Evolutionary conservation across 2,888 invertebrate genomes (phyloP), one percentile per base, ranked within the genome.

Genomic region (Nipponacmea schrenckii): DNA sequence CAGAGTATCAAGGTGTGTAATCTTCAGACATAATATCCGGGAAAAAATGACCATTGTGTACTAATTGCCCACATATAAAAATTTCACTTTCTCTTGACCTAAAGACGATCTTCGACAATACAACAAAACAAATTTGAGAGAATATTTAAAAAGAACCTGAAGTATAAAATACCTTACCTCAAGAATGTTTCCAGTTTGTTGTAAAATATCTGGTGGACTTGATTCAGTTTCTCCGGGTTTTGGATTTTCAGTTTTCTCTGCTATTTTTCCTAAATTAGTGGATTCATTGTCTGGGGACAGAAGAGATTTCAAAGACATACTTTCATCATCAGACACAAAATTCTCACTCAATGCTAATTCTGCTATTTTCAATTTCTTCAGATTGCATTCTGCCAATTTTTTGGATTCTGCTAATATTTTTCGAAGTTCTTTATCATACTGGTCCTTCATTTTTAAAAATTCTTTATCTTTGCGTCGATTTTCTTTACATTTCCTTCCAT

Each of bases 381-480:
- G 75, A 77, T 83, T 83, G n/a, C 79, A 82, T 62, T 82, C 74
- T 10, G 81, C 83, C 27, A 83, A 73, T 72, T 83, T 81, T 74
- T 82, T 83, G n/a, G 83, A 81, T 72, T 85, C 84, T 65, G 80
- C 77, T 46, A 84, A 74, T 72, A 86, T 80, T 27, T 79, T 77
- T 20, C 81, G 73, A 24, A 85, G 71, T 72, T 85, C 84, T 2
- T 73, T 72, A 71, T 81, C 82, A 74, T 84, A 84, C 45, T 82
- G 82, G 20, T 82, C 78, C 64, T 84, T 81, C 7, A 84, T 74
- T 68, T 79, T 77, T 8, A 75, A 70, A 68, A 84, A 80, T 39
- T 84, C 81, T 64, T 79, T 76, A 20, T 80, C 80, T 68, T 84
- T 80, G 67, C 80, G 77, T 26, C 73, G 68, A 24, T 83, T 80